These are phyloP conservation scores for Nasonia oneida DNA, from an alignment of 2,888 invertebrate species.

Conservation along the genomic window DNA sequence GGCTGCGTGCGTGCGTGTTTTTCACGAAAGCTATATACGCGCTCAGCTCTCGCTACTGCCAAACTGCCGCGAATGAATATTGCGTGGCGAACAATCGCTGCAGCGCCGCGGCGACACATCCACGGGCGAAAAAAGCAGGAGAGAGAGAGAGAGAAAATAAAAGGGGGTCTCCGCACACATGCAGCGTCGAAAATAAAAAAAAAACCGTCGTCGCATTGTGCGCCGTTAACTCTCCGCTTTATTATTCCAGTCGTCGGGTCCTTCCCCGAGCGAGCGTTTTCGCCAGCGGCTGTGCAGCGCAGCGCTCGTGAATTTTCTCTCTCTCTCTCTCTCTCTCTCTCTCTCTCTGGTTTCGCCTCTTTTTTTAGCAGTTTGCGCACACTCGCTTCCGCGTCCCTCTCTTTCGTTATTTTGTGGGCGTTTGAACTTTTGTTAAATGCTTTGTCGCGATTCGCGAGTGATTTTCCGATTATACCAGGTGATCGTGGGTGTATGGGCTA, in stretches of 20 bases:
- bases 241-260: constrained; percentile 51
- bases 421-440: constrained; percentile 40
- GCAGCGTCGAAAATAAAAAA: constrained; percentile 6
- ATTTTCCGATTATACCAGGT: background rate
- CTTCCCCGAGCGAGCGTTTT: constrained; percentile 28
- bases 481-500: background rate
- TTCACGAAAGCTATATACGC: constrained; percentile 13
- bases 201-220: constrained; percentile 44
- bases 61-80: constrained; percentile 45
- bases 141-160: constrained; percentile 16
- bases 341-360: background rate
- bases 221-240: constrained; percentile 50
- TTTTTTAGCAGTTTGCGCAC: constrained; percentile 5
- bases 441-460: constrained; percentile 7
- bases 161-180: background rate
- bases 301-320: background rate
- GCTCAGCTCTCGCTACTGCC: constrained; percentile 11
- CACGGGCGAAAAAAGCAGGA: background rate
- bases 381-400: background rate
- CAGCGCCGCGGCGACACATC: constrained; percentile 18
- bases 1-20: constrained; percentile 10
- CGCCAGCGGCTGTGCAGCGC: constrained; percentile 29
- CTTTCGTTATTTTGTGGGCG: constrained; percentile 41
- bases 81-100: constrained; percentile 47
- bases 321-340: background rate